A percentile compares a stretch with the other conserved stretches of the same genome.
Evolutionary conservation across 2,888 invertebrate genomes (phyloP).

Genomic region (Phyto melanocephala): DNA sequence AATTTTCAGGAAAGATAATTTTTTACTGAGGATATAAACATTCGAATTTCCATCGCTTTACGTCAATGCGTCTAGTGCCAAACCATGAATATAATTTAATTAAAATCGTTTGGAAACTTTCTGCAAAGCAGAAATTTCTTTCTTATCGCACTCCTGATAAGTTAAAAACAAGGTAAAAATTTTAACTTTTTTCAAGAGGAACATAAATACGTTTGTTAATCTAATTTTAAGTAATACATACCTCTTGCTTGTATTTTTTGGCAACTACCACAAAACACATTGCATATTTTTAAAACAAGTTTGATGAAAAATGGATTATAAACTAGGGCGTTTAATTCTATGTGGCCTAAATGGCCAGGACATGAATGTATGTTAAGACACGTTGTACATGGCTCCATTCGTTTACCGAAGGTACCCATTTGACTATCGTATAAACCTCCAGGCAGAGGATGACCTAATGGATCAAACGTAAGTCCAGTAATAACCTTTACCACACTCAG

Average conservation of each 20-base stretch:
- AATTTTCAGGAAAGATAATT: too few species aligned
- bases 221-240: too few species aligned
- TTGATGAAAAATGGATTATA: conserved; percentile 94
- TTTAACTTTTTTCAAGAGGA: too few species aligned
- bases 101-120: too few species aligned
- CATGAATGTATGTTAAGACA: conserved; percentile 86
- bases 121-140: too few species aligned
- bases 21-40: too few species aligned
- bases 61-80: too few species aligned
- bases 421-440: conserved; percentile 95
- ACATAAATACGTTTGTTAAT: too few species aligned
- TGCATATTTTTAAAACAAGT: conserved; percentile 84
- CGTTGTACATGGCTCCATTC: conserved; percentile 86
- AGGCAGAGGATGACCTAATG: conserved; percentile 87
- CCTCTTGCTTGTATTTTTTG: conserved; percentile 84
- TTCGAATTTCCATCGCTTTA: too few species aligned
- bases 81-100: too few species aligned
- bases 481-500: conserved; percentile 90
- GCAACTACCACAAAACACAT: conserved; percentile 86
- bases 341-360: conserved; percentile 96
- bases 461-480: conserved; percentile 88
- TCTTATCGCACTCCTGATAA: too few species aligned
- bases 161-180: too few species aligned
- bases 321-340: conserved; percentile 91
- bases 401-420: conserved; percentile 82